Conservation (phyloP, 1,140 invertebrate genomes). For the Drosophila leontia region DNA sequence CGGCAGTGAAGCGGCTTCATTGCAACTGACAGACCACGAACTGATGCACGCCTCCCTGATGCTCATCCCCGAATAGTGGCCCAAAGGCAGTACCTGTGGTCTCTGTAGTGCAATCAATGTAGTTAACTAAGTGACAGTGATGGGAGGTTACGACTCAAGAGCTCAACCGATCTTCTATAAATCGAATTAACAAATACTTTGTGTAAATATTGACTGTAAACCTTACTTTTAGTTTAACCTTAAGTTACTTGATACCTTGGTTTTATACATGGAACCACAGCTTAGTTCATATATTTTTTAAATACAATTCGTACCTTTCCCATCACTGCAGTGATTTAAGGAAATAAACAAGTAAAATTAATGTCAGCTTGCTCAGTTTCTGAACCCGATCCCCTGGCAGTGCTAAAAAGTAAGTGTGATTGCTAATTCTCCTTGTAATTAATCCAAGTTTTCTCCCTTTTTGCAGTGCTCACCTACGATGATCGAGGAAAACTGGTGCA, state of each 20-base stretch:
- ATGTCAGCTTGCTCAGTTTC: neutral
- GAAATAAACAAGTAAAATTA: constrained; percentile 58
- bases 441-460: neutral
- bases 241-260: neutral
- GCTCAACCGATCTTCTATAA: neutral
- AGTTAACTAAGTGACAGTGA: constrained; percentile 45
- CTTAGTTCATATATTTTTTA: neutral
- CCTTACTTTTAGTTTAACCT: neutral
- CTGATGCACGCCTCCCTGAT: constrained; percentile 67
- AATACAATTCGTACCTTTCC: neutral
- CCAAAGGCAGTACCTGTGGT: constrained; percentile 2
- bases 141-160: too few relatives aligned
- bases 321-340: constrained; percentile 1
- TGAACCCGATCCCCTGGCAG: constrained; percentile 3
- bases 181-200: constrained; percentile 1
- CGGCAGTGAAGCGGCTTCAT: constrained; percentile 37
- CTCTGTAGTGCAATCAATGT: constrained; percentile 57
- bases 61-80: constrained; percentile 66
- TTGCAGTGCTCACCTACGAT: constrained; percentile 66
- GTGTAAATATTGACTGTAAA: constrained; percentile 1
- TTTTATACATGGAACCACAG: neutral
- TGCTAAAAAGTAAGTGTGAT: constrained; percentile 26
- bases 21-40: constrained; percentile 67
- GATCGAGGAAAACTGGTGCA: constrained; percentile 73
- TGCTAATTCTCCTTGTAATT: neutral